Conservation (phyloP, 2,113 vertebrate genomes). For the Mormyrus iriodes region DNA sequence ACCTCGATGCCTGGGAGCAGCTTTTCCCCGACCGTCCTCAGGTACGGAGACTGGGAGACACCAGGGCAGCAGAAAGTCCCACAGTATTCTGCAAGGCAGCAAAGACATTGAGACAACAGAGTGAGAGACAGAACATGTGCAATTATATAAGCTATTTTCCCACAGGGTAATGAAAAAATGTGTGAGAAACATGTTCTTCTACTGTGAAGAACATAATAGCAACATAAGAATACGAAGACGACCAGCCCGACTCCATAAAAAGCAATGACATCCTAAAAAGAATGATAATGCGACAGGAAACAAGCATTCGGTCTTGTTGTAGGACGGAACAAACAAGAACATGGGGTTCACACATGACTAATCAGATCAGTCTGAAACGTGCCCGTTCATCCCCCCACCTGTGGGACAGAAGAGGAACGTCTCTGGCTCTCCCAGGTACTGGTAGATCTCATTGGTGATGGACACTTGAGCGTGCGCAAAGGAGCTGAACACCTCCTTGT, state of each 20-base stretch:
- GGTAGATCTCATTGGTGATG: conserved; percentile 87
- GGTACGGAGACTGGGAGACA: conserved; percentile 81
- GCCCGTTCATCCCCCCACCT: conserved; percentile 55
- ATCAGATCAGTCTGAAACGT: neutral
- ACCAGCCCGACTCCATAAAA: neutral
- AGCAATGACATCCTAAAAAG: neutral
- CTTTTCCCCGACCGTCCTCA: conserved; percentile 86
- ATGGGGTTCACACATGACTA: neutral
- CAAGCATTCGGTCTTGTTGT: neutral
- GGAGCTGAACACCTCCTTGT: conserved; percentile 88
- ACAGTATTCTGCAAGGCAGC: conserved; percentile 79
- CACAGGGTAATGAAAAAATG: neutral
- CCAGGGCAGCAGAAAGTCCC: conserved; percentile 84
- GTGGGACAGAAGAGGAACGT: conserved; percentile 97
- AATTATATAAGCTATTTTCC: neutral
- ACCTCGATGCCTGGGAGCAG: conserved; percentile 86
- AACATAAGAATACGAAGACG: neutral
- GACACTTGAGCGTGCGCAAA: conserved; percentile 91
- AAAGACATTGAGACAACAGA: neutral
- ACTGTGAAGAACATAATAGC: neutral
- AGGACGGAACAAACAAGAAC: neutral
- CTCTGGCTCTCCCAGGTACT: conserved; percentile 79
- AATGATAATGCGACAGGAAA: neutral
- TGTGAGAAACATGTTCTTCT: neutral
- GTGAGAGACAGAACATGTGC: neutral